These are phyloP conservation scores for Blomia tropicalis DNA, from an alignment of 2,888 invertebrate genomes.

Conservation along the genomic window DNA sequence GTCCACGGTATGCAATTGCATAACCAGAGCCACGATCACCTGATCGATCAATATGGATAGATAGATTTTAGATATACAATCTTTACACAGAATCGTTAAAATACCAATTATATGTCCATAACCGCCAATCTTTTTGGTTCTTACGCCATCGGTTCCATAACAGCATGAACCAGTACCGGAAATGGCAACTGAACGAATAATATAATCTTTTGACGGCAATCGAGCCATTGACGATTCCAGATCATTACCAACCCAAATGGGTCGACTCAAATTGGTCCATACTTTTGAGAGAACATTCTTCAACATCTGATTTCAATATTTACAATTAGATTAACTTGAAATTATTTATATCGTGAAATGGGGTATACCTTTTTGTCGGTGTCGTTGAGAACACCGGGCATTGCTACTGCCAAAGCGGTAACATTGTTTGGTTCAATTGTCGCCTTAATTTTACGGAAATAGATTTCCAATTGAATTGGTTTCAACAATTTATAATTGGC, in stretches of 20 bases:
- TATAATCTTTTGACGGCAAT: slow-evolving; percentile 16
- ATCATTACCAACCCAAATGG: slow-evolving; percentile 22
- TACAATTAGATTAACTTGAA: not conserved
- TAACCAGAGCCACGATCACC: slow-evolving; percentile 22
- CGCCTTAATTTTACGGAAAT: slow-evolving; percentile 5
- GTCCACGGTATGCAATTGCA: slow-evolving; percentile 17
- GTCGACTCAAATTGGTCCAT: slow-evolving; percentile 13
- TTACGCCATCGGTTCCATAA: slow-evolving; percentile 9
- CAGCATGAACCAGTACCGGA: slow-evolving; percentile 23
- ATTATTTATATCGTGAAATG: too few species aligned
- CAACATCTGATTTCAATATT: not conserved
- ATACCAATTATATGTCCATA: not conserved
- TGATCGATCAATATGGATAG: not conserved
- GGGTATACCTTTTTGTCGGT: slow-evolving; percentile 20
- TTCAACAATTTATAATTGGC: slow-evolving; percentile 22
- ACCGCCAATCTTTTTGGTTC: not conserved
- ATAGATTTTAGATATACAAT: not conserved
- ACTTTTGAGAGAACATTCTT: slow-evolving; percentile 9
- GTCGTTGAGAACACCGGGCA: slow-evolving; percentile 18
- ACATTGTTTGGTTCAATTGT: not conserved
- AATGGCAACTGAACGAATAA: slow-evolving; percentile 14
- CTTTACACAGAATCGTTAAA: not conserved
- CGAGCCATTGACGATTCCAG: slow-evolving; percentile 17
- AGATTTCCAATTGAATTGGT: slow-evolving; percentile 16
- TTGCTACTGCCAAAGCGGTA: slow-evolving; percentile 14